Conservation (phyloP, 2,113 vertebrate genomes). For the Labeo catla region DNA sequence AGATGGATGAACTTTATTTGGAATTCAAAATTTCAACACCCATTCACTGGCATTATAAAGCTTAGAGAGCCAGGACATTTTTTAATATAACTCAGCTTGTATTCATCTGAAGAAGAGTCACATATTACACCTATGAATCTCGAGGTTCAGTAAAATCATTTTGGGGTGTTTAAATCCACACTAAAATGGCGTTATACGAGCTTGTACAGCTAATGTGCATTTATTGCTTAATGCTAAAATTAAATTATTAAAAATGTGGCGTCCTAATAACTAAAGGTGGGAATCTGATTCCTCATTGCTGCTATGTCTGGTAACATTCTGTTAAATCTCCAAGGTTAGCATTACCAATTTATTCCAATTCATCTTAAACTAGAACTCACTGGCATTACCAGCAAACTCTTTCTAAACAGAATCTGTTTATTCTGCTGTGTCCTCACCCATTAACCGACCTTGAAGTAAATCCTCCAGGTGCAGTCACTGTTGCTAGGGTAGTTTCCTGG, state of each 20-base stretch:
- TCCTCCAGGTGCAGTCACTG: conserved; percentile 96
- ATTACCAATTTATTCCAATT: background rate
- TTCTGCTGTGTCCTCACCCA: conserved; percentile 78
- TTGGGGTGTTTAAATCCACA: background rate
- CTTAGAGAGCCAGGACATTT: too few relatives aligned
- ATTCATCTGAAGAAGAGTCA: too few relatives aligned
- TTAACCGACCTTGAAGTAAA: conserved; percentile 93
- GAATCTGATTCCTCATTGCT: background rate
- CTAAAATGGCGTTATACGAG: background rate
- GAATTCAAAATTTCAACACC: too few relatives aligned
- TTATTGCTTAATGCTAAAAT: background rate
- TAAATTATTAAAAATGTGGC: background rate
- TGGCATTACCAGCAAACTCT: background rate
- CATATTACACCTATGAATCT: too few relatives aligned
- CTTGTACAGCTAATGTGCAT: background rate
- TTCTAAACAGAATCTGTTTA: background rate
- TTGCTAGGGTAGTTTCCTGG: conserved; percentile 98
- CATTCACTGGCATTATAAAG: too few relatives aligned
- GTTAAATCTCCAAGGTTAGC: too few relatives aligned
- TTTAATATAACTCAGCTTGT: too few relatives aligned
- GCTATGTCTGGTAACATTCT: background rate
- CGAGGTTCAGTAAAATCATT: too few relatives aligned
- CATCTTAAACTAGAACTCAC: background rate
- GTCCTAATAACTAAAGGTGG: background rate
- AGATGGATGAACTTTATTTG: too few relatives aligned